Evolutionary conservation across 2,888 invertebrate genomes (phyloP), one percentile per base, ranked within the genome.

Genomic region (Pomacea canaliculata): DNA sequence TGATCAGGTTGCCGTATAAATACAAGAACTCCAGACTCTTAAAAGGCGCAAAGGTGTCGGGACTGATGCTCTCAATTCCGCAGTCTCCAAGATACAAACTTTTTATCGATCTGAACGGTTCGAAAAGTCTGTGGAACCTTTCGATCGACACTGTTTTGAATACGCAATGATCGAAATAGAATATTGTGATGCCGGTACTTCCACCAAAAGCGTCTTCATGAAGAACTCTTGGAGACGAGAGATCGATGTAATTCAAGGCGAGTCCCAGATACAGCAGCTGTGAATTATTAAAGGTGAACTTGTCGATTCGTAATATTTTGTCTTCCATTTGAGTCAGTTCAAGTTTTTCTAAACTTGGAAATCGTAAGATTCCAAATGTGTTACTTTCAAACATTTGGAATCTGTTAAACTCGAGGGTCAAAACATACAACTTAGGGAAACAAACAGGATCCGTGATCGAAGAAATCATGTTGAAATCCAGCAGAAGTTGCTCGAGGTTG

Each of bases 1-100:
- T 27, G 12, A 79, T 77, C 12, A 27, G 51, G 56, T 79, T 79
- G 19, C 56, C 56, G 23, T 71, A 67, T 0, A 79, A 66, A 51
- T 56, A 73, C 19, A 79, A 51, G 10, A 19, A 71, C 19, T 59
- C 16, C 7, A 79, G 46, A 0, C 63, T 49, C 8, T 13, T 13
- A 37, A 79, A 46, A 12, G 27, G 62, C 1, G 60, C 60, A 23
- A 79, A 76, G 0, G 75, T 74, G 63, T 60, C 56, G 13, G 69
- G 23, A 5, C 77, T 65, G 13, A 79, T 59, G 23, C 18, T 7
- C 4, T 9, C 16, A 19, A 79, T 49, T 37, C 49, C 59, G 46
- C 60, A 51, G 1, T 66, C 46, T 19, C 69, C 19, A 9, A 77
- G n/a, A 70, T 71, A 66, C 23, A 80, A 63, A 16, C 68, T 73